phyloP scores from a whole-genome alignment of 1,140 invertebrate genomes.

The Aporrectodea caliginosa region DNA sequence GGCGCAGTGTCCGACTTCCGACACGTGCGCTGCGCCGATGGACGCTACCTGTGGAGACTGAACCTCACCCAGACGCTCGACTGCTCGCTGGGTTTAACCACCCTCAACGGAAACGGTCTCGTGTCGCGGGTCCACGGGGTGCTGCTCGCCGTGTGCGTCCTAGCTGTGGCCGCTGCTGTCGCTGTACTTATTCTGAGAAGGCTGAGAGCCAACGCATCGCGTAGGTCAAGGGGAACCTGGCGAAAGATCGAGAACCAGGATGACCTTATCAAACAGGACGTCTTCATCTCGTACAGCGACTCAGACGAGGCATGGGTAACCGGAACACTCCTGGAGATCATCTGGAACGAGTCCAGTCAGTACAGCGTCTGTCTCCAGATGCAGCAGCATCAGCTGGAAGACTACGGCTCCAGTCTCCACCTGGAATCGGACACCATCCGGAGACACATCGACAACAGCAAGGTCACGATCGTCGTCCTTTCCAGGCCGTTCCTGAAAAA shows the following conservation, averaged over 20 bases:
- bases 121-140: background rate
- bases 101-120: background rate
- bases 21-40: background rate
- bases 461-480: constrained; percentile 17
- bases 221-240: background rate
- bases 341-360: constrained; percentile 11
- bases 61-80: background rate
- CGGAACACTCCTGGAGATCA: constrained; percentile 8
- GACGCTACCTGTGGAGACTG: background rate
- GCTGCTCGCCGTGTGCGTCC: background rate
- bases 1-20: background rate
- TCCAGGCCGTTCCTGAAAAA: constrained; percentile 9
- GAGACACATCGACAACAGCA: background rate
- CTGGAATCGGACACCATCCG: background rate
- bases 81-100: background rate
- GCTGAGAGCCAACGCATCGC: background rate
- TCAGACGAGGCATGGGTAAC: constrained; percentile 15
- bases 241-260: background rate
- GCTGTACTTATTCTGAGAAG: background rate
- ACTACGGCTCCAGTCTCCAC: background rate
- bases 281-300: constrained; percentile 19
- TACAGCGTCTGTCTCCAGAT: constrained; percentile 11
- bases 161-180: background rate
- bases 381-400: background rate
- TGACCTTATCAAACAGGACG: background rate